Conservation (phyloP, 2,797 vertebrate genomes). For the Mycteria americana region DNA sequence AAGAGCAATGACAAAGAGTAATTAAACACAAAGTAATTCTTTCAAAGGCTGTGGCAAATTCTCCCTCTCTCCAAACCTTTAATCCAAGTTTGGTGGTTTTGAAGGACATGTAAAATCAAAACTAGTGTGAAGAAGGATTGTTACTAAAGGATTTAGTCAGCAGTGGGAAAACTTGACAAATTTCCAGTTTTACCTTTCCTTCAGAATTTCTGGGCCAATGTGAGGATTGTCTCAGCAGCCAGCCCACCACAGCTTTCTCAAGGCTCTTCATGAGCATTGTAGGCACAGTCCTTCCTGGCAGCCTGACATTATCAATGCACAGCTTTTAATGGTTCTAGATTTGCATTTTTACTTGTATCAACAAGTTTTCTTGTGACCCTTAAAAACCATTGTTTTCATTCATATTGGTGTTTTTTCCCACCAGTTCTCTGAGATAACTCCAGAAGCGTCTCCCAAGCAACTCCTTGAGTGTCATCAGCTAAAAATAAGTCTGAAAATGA, state of each 20-base stretch:
- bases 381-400: background rate
- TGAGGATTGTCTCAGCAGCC: background rate
- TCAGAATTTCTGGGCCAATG: background rate
- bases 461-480: background rate
- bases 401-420: background rate
- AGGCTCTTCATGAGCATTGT: background rate
- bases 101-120: background rate
- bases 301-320: background rate
- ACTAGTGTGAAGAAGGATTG: background rate
- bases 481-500: background rate
- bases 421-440: background rate
- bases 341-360: background rate
- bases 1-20: background rate
- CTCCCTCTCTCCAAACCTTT: background rate
- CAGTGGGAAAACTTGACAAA: background rate
- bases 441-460: background rate
- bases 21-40: background rate
- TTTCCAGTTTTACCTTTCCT: background rate
- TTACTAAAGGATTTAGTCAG: background rate
- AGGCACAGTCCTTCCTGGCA: background rate
- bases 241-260: background rate
- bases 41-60: background rate
- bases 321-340: background rate
- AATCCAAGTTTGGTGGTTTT: background rate
- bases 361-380: fast-evolving